phyloP scores from a whole-genome alignment of 2,113 vertebrate genomes.

The Colius striatus region DNA sequence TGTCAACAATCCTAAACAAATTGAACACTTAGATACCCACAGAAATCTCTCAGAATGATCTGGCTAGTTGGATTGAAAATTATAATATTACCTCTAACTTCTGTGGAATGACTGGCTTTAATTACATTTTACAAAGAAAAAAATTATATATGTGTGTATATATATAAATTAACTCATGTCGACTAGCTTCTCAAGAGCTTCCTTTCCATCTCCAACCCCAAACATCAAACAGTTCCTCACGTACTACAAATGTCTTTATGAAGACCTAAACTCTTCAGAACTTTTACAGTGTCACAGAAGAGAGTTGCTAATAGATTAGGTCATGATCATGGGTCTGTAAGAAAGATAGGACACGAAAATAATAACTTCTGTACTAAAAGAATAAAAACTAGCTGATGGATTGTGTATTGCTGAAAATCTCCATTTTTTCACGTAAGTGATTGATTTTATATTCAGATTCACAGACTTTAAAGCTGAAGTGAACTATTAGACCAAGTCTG shows the following conservation, averaged over 20 bases:
- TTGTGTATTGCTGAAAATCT: background rate
- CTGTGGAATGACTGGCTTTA: background rate
- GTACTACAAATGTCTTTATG: background rate
- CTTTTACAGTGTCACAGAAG: background rate
- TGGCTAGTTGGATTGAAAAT: background rate
- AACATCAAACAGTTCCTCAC: background rate
- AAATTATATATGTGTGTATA: background rate
- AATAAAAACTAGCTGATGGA: background rate
- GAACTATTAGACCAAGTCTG: background rate
- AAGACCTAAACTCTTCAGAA: background rate
- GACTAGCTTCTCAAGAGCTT: background rate
- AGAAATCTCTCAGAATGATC: background rate
- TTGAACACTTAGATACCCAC: background rate
- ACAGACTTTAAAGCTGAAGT: background rate
- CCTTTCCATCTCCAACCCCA: background rate
- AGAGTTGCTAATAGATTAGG: background rate
- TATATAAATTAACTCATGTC: background rate
- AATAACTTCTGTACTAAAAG: background rate
- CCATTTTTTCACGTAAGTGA: background rate
- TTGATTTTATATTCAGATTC: background rate
- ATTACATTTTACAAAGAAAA: background rate
- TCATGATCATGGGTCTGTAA: background rate
- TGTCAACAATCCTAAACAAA: background rate
- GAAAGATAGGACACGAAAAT: background rate
- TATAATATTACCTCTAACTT: background rate